Evolutionary conservation across 2,113 vertebrate species (phyloP).

Genomic region (Solenodon paradoxus): DNA sequence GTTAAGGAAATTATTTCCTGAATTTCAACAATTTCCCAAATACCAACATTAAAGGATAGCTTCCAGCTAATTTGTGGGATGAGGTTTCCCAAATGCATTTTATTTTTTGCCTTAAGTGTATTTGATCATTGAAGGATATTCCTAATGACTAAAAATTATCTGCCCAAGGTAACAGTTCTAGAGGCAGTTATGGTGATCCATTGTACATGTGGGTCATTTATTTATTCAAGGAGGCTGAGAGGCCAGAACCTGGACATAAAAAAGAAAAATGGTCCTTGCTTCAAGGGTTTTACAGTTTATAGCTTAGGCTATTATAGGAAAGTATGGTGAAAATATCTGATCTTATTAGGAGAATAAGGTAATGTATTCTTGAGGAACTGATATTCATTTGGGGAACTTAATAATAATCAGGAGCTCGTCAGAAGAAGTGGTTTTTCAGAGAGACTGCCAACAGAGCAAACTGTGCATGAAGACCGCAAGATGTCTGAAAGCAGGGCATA

Average conservation of each 20-base stretch:
- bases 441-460: not conserved
- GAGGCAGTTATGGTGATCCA: not conserved
- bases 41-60: not conserved
- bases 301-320: not conserved
- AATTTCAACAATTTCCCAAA: not conserved
- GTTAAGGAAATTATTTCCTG: not conserved
- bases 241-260: not conserved
- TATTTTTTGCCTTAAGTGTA: slow-evolving; percentile 7
- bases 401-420: not conserved
- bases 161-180: not conserved
- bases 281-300: not conserved
- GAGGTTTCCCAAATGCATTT: slow-evolving; percentile 8
- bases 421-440: not conserved
- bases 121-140: not conserved
- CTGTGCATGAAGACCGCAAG: no score
- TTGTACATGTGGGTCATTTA: not conserved
- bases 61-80: not conserved
- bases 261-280: not conserved
- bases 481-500: not conserved
- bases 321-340: not conserved
- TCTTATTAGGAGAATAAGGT: not conserved
- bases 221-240: not conserved
- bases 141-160: not conserved
- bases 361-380: not conserved
- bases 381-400: not conserved